These are phyloP conservation scores for Arctia plantaginis DNA, from an alignment of 2,888 invertebrate genomes.

Conservation along the genomic window DNA sequence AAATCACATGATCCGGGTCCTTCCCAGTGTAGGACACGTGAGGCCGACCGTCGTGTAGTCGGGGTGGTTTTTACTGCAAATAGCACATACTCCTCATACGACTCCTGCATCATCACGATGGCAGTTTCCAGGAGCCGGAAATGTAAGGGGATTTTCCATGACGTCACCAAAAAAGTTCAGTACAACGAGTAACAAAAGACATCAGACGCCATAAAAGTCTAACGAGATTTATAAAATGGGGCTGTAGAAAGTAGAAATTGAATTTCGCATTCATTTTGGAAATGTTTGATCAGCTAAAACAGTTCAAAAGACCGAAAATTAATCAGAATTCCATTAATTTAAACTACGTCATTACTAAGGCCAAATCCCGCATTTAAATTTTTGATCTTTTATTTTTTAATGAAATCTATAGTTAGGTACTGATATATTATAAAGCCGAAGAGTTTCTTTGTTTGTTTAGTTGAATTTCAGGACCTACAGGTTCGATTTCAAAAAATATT, in stretches of 20 bases:
- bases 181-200: not conserved
- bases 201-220: not conserved
- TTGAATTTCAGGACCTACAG: no score
- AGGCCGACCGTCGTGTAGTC: no score
- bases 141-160: no score
- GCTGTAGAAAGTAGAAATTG: conserved; percentile 5
- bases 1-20: no score
- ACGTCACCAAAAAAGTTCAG: no score
- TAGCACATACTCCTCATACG: no score
- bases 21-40: no score
- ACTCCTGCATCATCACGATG: no score
- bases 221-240: conserved; percentile 6
- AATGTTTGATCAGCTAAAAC: conserved; percentile 11
- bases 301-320: not conserved
- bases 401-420: not conserved
- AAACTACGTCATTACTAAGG: not conserved
- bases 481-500: no score
- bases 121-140: no score
- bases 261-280: conserved; percentile 11
- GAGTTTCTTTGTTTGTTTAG: not conserved
- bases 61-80: no score
- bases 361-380: not conserved
- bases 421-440: not conserved
- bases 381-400: not conserved
- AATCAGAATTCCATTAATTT: not conserved